Conservation (phyloP, 1,140 invertebrate genomes). For the Copidosoma floridanum region DNA sequence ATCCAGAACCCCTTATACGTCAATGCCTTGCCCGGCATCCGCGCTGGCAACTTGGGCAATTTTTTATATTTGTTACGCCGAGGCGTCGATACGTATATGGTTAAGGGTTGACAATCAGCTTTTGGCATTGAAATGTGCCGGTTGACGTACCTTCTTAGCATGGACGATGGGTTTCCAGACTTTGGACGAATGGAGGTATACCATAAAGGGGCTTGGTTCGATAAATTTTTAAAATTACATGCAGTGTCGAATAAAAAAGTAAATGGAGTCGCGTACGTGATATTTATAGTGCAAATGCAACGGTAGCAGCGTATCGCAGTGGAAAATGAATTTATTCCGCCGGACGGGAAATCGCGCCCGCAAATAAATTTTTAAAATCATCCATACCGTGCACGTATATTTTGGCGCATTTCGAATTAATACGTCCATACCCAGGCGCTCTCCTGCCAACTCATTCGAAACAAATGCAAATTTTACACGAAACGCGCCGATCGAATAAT, state of each 20-base stretch:
- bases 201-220: too few species aligned
- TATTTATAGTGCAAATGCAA: too few species aligned
- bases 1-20: background rate
- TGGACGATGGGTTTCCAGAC: too few species aligned
- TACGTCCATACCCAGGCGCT: conserved; percentile 1
- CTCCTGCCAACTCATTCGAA: conserved; percentile 12
- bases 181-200: too few species aligned
- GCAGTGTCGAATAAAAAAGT: background rate
- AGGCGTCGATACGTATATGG: too few species aligned
- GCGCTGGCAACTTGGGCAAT: background rate
- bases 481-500: conserved; percentile 11
- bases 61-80: conserved; percentile 1
- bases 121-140: too few species aligned
- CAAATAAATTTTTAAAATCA: conserved; percentile 28
- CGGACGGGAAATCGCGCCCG: conserved; percentile 2
- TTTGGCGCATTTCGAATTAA: conserved; percentile 25
- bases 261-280: conserved; percentile 12
- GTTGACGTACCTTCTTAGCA: too few species aligned
- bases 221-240: too few species aligned
- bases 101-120: too few species aligned
- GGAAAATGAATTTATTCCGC: conserved; percentile 26
- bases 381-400: conserved; percentile 26
- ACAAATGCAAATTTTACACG: conserved; percentile 29
- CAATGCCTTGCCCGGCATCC: background rate
- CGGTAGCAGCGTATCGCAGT: conserved; percentile 13